Evolutionary conservation across 2,113 vertebrate species (phyloP).

Genomic region (Pipa parva): DNA sequence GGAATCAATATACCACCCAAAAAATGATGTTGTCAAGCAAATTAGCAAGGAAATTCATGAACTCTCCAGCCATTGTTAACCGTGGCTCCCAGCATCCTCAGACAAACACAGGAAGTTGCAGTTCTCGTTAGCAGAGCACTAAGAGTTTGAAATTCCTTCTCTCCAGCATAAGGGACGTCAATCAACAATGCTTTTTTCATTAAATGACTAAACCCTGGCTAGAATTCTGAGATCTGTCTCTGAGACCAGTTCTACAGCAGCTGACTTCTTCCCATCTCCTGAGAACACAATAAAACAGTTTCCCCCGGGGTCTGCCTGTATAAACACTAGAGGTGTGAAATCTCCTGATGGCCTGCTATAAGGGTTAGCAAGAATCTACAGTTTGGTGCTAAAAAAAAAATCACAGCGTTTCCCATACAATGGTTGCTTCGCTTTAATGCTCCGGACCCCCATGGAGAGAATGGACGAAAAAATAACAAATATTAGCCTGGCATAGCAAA

Average conservation of each 20-base stretch:
- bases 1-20: too few species aligned
- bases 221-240: not conserved
- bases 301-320: not conserved
- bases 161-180: too few species aligned
- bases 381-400: not conserved
- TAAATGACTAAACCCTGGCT: too few species aligned
- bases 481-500: too few species aligned
- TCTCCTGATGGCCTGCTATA: not conserved
- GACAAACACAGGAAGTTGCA: not conserved
- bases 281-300: not conserved
- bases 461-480: too few species aligned
- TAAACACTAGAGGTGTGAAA: not conserved
- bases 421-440: too few species aligned
- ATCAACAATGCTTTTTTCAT: too few species aligned
- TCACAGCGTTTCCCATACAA: not conserved
- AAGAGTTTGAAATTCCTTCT: too few species aligned
- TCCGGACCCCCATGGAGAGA: too few species aligned
- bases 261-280: not conserved
- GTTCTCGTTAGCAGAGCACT: not conserved
- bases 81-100: not conserved
- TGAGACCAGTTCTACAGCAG: not conserved
- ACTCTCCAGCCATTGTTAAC: too few species aligned
- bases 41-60: too few species aligned
- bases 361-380: not conserved
- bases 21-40: too few species aligned